Percentiles rank a stretch among this genome's conserved stretches.
Evolutionary conservation across 2,113 vertebrate species (phyloP).

Genomic region (Pionites leucogaster): DNA sequence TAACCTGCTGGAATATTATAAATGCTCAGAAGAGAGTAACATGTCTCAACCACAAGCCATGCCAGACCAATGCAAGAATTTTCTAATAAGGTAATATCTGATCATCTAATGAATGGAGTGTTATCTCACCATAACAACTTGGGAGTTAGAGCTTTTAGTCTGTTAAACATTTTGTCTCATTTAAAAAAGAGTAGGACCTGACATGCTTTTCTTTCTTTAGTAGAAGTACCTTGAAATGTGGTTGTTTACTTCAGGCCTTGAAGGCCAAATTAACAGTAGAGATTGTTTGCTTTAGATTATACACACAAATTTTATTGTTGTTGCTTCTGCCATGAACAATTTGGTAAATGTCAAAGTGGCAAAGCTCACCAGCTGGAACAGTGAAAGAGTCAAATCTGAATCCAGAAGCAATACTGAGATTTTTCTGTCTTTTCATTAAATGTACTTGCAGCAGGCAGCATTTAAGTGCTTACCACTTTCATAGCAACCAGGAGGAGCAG

Average conservation of each 20-base stretch:
- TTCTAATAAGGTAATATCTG: not conserved
- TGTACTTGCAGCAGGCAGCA: not conserved
- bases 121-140: not conserved
- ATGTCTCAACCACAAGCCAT: not conserved
- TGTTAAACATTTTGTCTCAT: not conserved
- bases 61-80: not conserved
- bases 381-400: not conserved
- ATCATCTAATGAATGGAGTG: not conserved
- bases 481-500: constrained; percentile 23
- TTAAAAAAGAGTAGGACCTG: not conserved
- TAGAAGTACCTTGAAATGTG: not conserved
- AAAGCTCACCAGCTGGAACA: not conserved
- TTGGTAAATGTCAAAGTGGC: not conserved
- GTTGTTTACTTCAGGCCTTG: constrained; percentile 19
- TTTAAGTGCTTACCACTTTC: constrained; percentile 1
- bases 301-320: not conserved
- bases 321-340: not conserved
- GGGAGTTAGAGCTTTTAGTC: not conserved
- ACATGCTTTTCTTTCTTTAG: not conserved
- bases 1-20: not conserved
- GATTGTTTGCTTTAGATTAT: constrained; percentile 22
- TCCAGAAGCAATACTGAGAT: not conserved
- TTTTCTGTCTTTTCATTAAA: not conserved
- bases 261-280: not conserved
- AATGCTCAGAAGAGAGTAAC: not conserved